These are phyloP conservation scores for Homarus gammarus DNA, from an alignment of 2,888 invertebrate genomes.

Conservation along the genomic window DNA sequence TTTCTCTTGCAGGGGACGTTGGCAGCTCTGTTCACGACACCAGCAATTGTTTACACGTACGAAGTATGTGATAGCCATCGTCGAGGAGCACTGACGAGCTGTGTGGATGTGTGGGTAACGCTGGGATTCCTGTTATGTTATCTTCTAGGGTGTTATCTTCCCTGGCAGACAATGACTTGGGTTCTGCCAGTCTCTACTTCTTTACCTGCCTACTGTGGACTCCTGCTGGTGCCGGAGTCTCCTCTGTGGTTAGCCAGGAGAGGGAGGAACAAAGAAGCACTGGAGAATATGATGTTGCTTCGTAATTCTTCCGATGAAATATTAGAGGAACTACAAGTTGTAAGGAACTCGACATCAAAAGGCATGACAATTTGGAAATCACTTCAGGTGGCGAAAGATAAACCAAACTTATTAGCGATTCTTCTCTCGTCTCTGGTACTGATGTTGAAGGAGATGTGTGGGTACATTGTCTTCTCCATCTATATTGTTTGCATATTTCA, in stretches of 20 bases:
- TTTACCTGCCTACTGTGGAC: neutral
- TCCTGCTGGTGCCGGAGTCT: constrained; percentile 25
- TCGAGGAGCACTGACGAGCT: neutral
- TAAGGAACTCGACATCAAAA: neutral
- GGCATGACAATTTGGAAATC: neutral
- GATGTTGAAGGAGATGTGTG: constrained; percentile 20
- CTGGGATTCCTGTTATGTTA: constrained; percentile 10
- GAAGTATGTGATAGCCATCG: neutral
- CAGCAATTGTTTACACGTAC: neutral
- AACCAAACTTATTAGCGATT: constrained; percentile 17
- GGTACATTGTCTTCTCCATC: neutral
- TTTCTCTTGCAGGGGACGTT: neutral
- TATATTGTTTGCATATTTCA: constrained; percentile 28
- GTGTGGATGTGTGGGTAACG: neutral
- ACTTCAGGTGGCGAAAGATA: neutral
- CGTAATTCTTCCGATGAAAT: constrained; percentile 4
- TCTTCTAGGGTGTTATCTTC: neutral
- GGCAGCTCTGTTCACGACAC: neutral
- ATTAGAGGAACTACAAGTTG: constrained; percentile 17
- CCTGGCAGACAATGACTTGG: constrained; percentile 20
- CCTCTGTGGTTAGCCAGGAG: constrained; percentile 24
- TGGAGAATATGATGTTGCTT: neutral
- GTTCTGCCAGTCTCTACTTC: neutral
- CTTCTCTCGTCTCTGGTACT: neutral
- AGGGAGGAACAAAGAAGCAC: constrained; percentile 20